Evolutionary conservation across 2,797 vertebrate genomes (phyloP).

Genomic region (Sebastes trivittatus): DNA sequence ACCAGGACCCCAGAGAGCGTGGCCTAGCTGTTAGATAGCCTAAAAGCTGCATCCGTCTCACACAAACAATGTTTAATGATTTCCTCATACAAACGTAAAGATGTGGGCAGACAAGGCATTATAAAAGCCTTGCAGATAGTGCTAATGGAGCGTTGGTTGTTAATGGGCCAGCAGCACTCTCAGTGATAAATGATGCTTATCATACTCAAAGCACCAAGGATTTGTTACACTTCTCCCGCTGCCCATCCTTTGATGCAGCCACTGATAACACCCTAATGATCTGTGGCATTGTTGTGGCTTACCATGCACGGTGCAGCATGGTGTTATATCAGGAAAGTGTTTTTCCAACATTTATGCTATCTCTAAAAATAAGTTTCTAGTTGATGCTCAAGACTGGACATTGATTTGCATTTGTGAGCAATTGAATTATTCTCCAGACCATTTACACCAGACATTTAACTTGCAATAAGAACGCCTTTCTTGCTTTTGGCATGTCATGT

Average conservation of each 20-base stretch:
- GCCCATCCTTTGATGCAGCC: slow-evolving; percentile 69
- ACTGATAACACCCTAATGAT: slow-evolving; percentile 74
- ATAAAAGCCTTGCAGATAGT: slow-evolving; percentile 82
- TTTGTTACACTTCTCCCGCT: slow-evolving; percentile 79
- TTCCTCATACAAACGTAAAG: slow-evolving; percentile 79
- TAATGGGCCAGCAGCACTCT: slow-evolving; percentile 84
- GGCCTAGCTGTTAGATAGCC: slow-evolving; percentile 63
- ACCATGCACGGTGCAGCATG: slow-evolving; percentile 7
- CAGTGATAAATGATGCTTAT: slow-evolving; percentile 86
- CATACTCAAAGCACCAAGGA: slow-evolving; percentile 74
- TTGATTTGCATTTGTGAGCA: not conserved
- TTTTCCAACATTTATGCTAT: not conserved
- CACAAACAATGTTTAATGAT: slow-evolving; percentile 81
- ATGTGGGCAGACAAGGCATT: slow-evolving; percentile 78
- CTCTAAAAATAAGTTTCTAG: slow-evolving; percentile 3
- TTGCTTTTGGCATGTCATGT: no score
- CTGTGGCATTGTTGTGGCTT: slow-evolving; percentile 47
- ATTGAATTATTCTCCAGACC: not conserved
- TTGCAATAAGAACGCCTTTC: no score
- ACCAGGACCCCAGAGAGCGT: slow-evolving; percentile 52
- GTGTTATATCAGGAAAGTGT: slow-evolving; percentile 21
- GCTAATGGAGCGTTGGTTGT: slow-evolving; percentile 83
- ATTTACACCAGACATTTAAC: no score
- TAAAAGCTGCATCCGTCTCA: slow-evolving; percentile 71
- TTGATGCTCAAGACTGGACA: not conserved